Percentiles rank a stretch among this genome's conserved stretches.
Evolutionary conservation across 2,797 vertebrate species (phyloP).

Genomic region (Bradypodion ventrale): DNA sequence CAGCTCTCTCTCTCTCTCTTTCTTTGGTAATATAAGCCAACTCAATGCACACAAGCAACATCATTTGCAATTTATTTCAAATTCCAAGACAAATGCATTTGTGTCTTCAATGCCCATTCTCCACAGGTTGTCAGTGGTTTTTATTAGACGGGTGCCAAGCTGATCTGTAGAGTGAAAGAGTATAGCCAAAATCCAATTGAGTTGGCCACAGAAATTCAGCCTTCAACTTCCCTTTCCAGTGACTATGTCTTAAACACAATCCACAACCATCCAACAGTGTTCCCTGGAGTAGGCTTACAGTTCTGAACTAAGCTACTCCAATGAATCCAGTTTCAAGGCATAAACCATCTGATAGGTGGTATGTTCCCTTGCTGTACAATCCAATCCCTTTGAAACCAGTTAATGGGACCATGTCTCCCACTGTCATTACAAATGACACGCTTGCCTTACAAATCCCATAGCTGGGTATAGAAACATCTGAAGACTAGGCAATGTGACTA

Average conservation of each 20-base stretch:
- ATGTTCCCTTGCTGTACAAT: background rate
- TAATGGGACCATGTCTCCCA: conserved; percentile 9
- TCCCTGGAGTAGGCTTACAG: background rate
- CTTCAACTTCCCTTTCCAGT: conserved; percentile 38
- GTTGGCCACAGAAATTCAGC: conserved; percentile 44
- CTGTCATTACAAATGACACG: conserved; percentile 18
- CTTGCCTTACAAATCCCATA: background rate
- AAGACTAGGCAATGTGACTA: background rate
- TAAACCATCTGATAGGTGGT: conserved; percentile 27
- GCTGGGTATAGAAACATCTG: background rate
- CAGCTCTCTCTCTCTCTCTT: conserved; percentile 51
- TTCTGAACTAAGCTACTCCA: background rate
- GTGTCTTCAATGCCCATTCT: conserved; percentile 56
- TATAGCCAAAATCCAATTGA: conserved; percentile 58
- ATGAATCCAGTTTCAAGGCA: background rate
- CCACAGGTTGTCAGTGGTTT: conserved; percentile 60
- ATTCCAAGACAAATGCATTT: conserved; percentile 69
- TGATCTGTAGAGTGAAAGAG: conserved; percentile 65
- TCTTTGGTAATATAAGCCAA: conserved; percentile 61
- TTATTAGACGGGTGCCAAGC: conserved; percentile 60
- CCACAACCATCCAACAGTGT: background rate
- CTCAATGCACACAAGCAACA: conserved; percentile 56
- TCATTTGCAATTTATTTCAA: conserved; percentile 70
- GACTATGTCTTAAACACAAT: conserved; percentile 10
- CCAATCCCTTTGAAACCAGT: conserved; percentile 35